Evolutionary conservation across 2,113 vertebrate species (phyloP), one percentile per base, ranked within the genome.

Genomic region (Melanerpes aurifrons): DNA sequence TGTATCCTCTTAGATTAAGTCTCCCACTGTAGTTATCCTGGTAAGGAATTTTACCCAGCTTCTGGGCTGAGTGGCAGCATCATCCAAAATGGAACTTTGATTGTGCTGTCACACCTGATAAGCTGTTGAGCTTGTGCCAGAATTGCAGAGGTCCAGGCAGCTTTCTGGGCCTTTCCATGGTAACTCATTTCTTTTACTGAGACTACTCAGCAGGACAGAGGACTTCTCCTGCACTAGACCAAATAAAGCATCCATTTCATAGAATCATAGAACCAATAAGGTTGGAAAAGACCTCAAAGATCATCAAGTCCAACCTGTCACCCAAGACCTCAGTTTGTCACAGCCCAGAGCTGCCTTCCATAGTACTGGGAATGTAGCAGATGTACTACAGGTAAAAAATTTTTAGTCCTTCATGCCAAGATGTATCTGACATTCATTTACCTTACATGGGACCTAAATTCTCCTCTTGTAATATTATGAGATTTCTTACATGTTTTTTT

Each of bases 121-220:
- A 91, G 24, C 20, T 69, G 29, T 40, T 50, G 15, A n/a, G 25
- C 3, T 0, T 48, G 22, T 72, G 62, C 45, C 4, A 3, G 87
- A 80, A n/a, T 50, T 78, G 43, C 58, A 13, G 25, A 1, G 3
- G 61, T 67, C 32, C 8, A 1, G 45, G 31, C 2, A 2, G 48
- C 62, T 86, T 83, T 87, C 62, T 83, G 43, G 1, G 1, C 45
- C 54, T 80, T 89, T 80, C 48, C 32, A 4, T 66, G 45, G 45
- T 61, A 86, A 58, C 68, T 82, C 28, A 48, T 48, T 75, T 69
- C 25, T 61, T 72, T 70, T 80, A 53, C 26, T 67, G 31, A 68
- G 53, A 19, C 31, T n/a, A 37, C 2, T 0, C 37, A 48, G 48
- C 0, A 0, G 25, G 35, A 80, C 35, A 80, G 61, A 43, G 45